Evolutionary conservation across 1,140 invertebrate genomes (phyloP).

Genomic region (Lysiphlebus fabarum): DNA sequence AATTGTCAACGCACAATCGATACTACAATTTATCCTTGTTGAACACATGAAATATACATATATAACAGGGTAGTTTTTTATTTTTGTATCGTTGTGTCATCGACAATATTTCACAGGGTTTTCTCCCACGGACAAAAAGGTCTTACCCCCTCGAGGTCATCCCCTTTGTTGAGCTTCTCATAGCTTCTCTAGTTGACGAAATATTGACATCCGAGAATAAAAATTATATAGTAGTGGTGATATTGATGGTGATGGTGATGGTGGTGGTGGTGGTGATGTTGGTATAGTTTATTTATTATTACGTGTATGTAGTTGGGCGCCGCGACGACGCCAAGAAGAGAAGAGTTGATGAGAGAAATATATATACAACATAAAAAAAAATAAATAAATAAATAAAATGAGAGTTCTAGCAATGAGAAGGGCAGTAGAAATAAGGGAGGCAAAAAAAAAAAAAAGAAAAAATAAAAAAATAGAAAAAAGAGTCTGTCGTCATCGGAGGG

Average conservation of each 20-base stretch:
- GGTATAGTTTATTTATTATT: too few species aligned
- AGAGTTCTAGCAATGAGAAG: conserved; percentile 11
- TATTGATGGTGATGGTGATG: too few species aligned
- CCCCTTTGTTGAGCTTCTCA: conserved; percentile 37
- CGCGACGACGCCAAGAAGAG: conserved; percentile 23
- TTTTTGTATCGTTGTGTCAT: conserved; percentile 8
- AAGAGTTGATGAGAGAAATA: conserved; percentile 18
- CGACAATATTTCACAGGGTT: conserved; percentile 30
- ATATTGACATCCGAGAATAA: conserved; percentile 53
- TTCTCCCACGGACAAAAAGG: conserved; percentile 25
- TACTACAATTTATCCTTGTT: background rate
- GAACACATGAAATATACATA: background rate
- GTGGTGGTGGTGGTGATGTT: too few species aligned
- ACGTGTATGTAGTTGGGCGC: conserved; percentile 18
- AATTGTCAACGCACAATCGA: background rate
- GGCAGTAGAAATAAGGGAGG: conserved; percentile 18
- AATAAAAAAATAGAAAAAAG: background rate
- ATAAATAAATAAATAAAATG: too few species aligned
- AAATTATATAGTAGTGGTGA: conserved; percentile 35
- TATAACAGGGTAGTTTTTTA: background rate
- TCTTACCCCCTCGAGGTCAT: conserved; percentile 9
- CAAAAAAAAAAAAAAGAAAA: conserved; percentile 21
- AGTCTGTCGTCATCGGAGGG: conserved; percentile 10
- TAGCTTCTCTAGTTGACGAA: conserved; percentile 47
- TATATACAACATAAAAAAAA: too few species aligned